Evolutionary conservation across 2,888 invertebrate genomes (phyloP), one percentile per base, ranked within the genome.

Genomic region (Hymenopus coronatus): DNA sequence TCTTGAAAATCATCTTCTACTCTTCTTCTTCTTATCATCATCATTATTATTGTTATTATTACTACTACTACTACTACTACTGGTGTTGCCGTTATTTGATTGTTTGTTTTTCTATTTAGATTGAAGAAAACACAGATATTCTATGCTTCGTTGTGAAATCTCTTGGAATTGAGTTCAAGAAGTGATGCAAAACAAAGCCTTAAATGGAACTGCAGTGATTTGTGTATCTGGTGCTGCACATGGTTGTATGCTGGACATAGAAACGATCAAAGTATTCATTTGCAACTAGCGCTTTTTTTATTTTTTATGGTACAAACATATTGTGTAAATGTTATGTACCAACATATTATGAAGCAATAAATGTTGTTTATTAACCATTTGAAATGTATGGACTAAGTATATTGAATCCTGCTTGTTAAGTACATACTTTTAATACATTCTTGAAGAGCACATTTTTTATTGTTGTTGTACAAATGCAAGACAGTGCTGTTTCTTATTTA

Each of bases 91-190:
- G n/a, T n/a, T n/a, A 40, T 88, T 33, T 85, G 84, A 83, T 86
- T 89, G 89, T 90, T 90, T 90, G 90, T 91, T 91, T 91, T 92
- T 91, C n/a, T 90, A 94, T 95, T 92, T 95, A 98, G 96, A 99
- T 99, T 92, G 98, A 98, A 91, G 99, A 99, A 93, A 95, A 96
- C 92, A 97, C 97, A 0, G 99, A 99, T 93, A 97, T 98, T 91
- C 95, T 98, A 92, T 95, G 96, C 92, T 98, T 98, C 94, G 95
- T 98, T 91, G 95, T 96, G 88, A 96, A 96, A 93, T 94, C 96
- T 81, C 94, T 98, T 90, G 95, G 95, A 27, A 94, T 98, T 88
- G 93, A 95, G 91, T 97, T 96, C 89, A 92, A 92, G 30, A 89
- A 90, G 83, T 91, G 90, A 90, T 70, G 15, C 20, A 70, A 70